Evolutionary conservation across 2,113 vertebrate genomes (phyloP), one percentile per base, ranked within the genome.

Genomic region (Eublepharis macularius): DNA sequence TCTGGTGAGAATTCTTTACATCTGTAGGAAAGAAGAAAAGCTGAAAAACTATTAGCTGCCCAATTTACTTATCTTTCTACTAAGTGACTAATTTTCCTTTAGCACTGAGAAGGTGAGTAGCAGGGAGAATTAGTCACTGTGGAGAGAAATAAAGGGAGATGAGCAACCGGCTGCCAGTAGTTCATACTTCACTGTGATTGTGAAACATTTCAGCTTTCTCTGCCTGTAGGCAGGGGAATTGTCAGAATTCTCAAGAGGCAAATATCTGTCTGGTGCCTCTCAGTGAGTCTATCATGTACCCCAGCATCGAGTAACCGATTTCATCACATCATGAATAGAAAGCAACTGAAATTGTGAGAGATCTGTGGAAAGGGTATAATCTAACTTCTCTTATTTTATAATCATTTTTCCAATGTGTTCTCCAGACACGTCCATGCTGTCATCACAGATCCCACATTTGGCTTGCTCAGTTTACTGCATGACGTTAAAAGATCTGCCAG

Each of bases 381-480:
- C 60, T 1, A 0, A 76, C 12, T 72, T n/a, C 72, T 21, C 45
- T 3, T 72, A 1, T 86, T 65, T 75, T 87, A 43, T 43, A 66
- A 41, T 82, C 32, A 86, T 45, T 82, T 60, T 91, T 85, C 74
- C 72, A 13, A 21, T 57, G 75, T 68, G 32, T 68, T n/a, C 93
- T 80, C 14, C 51, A 98, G 99, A 96, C 63, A 95, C 89, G 2
- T 90, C 94, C 19, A 76, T 81, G 0, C 90, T 98, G n/a, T 95
- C 97, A 39, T 96, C 96, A 85, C 98, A 99, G 91, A 97, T 99
- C 79, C 97, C 97, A 0, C 98, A 98, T 91, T 92, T 99, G 96
- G 98, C 99, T 1, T 99, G 99, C 91, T 97, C 95, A 0, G 98
- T 99, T 75, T 99, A 99, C 95, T 98, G 97, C 54, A 97, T 97